Evolutionary conservation across 2,113 vertebrate species (phyloP).

Genomic region (Trematomus loennbergii): DNA sequence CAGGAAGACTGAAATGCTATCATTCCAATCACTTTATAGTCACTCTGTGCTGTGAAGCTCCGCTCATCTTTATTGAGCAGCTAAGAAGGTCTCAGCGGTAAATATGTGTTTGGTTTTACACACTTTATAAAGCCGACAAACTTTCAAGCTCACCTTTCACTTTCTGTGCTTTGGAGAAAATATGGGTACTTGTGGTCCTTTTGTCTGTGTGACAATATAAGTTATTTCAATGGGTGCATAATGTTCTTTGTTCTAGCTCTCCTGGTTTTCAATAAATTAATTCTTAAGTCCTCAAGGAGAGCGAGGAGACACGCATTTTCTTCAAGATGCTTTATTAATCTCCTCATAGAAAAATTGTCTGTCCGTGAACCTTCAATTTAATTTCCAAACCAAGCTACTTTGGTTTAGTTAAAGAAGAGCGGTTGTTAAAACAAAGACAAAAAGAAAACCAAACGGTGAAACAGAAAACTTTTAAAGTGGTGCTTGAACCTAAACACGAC

Average conservation of each 20-base stretch:
- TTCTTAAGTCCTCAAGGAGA: conserved; percentile 47
- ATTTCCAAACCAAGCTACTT: conserved; percentile 1
- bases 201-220: conserved; percentile 1
- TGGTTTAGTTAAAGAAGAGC: not conserved
- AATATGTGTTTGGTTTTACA: conserved; percentile 53
- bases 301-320: not conserved
- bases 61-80: conserved; percentile 58
- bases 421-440: not conserved
- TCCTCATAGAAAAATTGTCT: conserved; percentile 5
- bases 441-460: not conserved
- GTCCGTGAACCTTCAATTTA: conserved; percentile 33
- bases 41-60: conserved; percentile 34
- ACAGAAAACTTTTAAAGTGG: not conserved
- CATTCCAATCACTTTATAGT: conserved; percentile 46
- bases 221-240: conserved; percentile 34
- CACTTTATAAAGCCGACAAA: conserved; percentile 47
- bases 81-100: conserved; percentile 57
- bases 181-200: not conserved
- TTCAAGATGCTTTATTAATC: conserved; percentile 37
- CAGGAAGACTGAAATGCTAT: conserved; percentile 27
- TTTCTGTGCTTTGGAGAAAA: conserved; percentile 41
- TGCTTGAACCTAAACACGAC: not conserved
- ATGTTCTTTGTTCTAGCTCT: conserved; percentile 49
- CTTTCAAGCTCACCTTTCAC: conserved; percentile 48
- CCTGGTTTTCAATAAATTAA: conserved; percentile 52